Evolutionary conservation across 2,113 vertebrate genomes (phyloP).

Genomic region (Erythrocercus mccallii): DNA sequence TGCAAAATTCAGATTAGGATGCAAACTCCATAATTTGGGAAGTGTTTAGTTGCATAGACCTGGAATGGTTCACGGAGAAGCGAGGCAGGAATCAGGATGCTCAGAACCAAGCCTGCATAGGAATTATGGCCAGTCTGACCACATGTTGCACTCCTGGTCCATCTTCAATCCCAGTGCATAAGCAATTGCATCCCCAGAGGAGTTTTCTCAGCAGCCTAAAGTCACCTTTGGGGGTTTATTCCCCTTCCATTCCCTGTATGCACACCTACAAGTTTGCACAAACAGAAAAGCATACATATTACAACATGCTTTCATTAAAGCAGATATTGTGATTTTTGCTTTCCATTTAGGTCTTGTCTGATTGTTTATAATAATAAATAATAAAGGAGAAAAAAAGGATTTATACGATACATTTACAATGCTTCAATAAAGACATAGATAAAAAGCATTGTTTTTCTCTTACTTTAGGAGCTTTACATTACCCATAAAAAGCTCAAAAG

Average conservation of each 20-base stretch:
- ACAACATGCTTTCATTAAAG: not conserved
- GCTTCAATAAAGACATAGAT: not conserved
- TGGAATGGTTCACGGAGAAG: not conserved
- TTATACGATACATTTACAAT: not conserved
- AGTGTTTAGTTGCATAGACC: not conserved
- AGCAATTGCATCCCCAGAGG: not conserved
- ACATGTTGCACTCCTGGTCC: not conserved
- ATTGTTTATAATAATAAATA: not conserved
- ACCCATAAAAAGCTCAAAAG: not conserved
- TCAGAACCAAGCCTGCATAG: not conserved
- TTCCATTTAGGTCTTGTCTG: not conserved
- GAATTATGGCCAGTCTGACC: not conserved
- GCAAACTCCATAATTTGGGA: not conserved
- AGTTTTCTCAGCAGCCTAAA: not conserved
- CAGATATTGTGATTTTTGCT: not conserved
- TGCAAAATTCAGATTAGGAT: slow-evolving; percentile 53
- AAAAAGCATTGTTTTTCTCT: not conserved
- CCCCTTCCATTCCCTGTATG: not conserved
- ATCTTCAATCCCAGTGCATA: not conserved
- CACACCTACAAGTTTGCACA: not conserved
- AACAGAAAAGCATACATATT: not conserved
- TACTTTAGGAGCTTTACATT: not conserved
- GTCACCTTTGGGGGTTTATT: not conserved
- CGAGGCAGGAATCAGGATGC: not conserved
- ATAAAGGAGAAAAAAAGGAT: not conserved